These are phyloP conservation scores for Hexactinellida sp. DNA, from an alignment of 37 sponge, comb jelly and placozoan genomes.

Conservation along the genomic window DNA sequence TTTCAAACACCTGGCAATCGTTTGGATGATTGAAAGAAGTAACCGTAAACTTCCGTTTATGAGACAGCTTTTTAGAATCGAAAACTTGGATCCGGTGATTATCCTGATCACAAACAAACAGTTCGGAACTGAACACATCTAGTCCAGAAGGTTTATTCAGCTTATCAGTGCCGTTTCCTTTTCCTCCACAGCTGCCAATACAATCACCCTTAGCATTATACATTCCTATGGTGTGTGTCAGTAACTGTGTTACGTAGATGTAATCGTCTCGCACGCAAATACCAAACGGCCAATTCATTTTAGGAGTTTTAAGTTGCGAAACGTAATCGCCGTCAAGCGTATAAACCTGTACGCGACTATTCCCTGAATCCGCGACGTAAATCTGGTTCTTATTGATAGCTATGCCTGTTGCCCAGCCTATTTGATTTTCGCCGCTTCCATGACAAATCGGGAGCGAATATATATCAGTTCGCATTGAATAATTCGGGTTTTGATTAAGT, in stretches of 20 bases:
- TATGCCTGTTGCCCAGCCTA: not conserved
- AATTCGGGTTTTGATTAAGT: not conserved
- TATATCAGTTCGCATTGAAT: not conserved
- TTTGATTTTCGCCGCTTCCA: not conserved
- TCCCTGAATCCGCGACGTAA: not conserved
- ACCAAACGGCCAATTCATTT: constrained; percentile 4
- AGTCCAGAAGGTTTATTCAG: not conserved
- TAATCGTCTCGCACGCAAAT: not conserved
- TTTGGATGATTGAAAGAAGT: not conserved
- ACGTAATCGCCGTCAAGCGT: not conserved
- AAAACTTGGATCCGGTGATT: not conserved
- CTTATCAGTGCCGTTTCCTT: not conserved
- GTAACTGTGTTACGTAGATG: not conserved
- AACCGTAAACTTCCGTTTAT: not conserved
- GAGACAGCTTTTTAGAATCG: not conserved
- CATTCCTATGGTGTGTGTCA: not conserved
- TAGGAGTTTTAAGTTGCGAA: not conserved
- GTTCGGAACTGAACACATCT: not conserved
- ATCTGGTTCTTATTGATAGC: not conserved
- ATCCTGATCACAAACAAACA: constrained; percentile 10
- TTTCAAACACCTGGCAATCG: not conserved
- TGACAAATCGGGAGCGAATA: not conserved
- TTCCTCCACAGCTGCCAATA: not conserved
- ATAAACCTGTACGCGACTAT: not conserved
- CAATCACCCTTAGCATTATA: not conserved